Percentiles rank a stretch among this genome's conserved stretches.
These are phyloP conservation scores for Podarcis muralis DNA, from an alignment of 2,113 vertebrate genomes.

Conservation along the genomic window DNA sequence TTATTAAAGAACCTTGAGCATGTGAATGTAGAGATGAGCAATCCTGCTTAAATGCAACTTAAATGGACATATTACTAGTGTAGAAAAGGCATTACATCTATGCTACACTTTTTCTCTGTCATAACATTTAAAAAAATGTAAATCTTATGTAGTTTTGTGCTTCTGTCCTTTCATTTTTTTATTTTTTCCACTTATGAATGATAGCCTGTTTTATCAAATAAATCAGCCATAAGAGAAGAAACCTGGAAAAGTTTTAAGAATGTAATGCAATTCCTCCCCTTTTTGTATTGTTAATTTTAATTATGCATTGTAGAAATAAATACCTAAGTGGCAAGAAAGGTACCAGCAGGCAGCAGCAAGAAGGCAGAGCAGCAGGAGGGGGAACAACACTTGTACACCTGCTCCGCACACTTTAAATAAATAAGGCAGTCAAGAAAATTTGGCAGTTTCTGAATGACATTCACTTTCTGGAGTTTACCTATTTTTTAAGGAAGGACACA, in stretches of 20 bases:
- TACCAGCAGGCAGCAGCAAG: slow-evolving; percentile 23
- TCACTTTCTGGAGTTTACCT: not conserved
- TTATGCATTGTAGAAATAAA: slow-evolving; percentile 43
- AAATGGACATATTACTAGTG: not conserved
- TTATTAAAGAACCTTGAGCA: not conserved
- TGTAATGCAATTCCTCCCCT: not conserved
- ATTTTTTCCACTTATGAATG: not conserved
- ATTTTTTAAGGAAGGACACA: not conserved
- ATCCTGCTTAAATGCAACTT: not conserved
- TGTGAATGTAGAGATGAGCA: not conserved
- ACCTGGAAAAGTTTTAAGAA: slow-evolving; percentile 1
- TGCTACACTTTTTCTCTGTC: not conserved
- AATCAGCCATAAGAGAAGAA: not conserved
- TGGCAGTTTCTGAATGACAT: slow-evolving; percentile 23
- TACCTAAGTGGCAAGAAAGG: slow-evolving; percentile 16
- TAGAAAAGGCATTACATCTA: not conserved
- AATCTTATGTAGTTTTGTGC: not conserved
- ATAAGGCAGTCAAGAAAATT: slow-evolving; percentile 27
- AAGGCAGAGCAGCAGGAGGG: slow-evolving; percentile 12
- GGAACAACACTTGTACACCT: slow-evolving; percentile 27
- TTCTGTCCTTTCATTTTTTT: not conserved
- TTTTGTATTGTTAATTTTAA: slow-evolving; percentile 39
- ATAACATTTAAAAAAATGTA: not conserved
- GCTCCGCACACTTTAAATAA: slow-evolving; percentile 26
- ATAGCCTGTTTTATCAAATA: not conserved